phyloP scores from a whole-genome alignment of 1,140 invertebrate species.

The Drosophila nebulosa region DNA sequence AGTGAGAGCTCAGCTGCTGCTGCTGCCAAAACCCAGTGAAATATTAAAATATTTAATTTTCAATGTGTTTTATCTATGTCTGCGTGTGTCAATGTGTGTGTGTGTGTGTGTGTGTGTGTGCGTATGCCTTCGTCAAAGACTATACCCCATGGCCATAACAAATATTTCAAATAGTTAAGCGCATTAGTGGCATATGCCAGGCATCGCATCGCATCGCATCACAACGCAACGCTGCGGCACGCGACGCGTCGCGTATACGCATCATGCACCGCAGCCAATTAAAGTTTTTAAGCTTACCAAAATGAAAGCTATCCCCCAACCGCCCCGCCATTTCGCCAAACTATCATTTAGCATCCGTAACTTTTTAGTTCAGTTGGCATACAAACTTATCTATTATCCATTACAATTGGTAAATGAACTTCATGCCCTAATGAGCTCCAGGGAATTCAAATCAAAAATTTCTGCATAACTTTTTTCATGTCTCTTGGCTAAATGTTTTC shows the following conservation, averaged over 20 bases:
- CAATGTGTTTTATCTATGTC: conserved; percentile 24
- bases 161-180: conserved; percentile 79
- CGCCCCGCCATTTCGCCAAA: conserved; percentile 11
- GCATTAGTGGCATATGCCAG: conserved; percentile 74
- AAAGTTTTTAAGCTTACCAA: conserved; percentile 64
- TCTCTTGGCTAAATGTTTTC: not conserved
- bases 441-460: conserved; percentile 51
- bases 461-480: conserved; percentile 24
- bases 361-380: not conserved
- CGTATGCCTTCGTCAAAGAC: conserved; percentile 41
- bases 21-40: conserved; percentile 27
- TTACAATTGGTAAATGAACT: conserved; percentile 77
- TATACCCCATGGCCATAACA: conserved; percentile 43
- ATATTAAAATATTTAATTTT: conserved; percentile 69
- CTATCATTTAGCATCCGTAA: not conserved
- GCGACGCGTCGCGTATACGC: conserved; percentile 62
- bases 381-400: conserved; percentile 63
- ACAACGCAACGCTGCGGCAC: not conserved
- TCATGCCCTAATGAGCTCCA: conserved; percentile 71
- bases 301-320: not conserved
- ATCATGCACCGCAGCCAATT: conserved; percentile 72
- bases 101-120: conserved; percentile 6
- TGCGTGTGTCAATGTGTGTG: conserved; percentile 1
- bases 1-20: conserved; percentile 38
- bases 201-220: conserved; percentile 41